A percentile compares a stretch with the other conserved stretches of the same genome.
phyloP scores from a whole-genome alignment of 2,113 vertebrate species.

The Vidua chalybeata region DNA sequence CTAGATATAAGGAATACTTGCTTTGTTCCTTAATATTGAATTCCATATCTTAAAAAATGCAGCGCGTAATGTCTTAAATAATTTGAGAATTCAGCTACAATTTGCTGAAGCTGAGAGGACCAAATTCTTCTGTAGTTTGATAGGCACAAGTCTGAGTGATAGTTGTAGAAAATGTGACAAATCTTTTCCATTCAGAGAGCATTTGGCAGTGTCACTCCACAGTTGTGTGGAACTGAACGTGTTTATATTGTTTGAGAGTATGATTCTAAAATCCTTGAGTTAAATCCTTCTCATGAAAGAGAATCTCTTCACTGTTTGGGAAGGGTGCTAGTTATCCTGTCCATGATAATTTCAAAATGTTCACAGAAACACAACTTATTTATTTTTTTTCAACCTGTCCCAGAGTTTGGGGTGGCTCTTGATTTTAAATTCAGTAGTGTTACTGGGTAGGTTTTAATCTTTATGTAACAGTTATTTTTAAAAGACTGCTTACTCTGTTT shows the following conservation, averaged over 20 bases:
- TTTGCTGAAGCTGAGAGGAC: slow-evolving; percentile 11
- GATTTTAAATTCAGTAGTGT: background rate
- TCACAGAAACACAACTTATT: background rate
- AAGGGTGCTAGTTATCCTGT: slow-evolving; percentile 41
- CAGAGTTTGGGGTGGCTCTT: slow-evolving; percentile 41
- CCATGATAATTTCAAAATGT: background rate
- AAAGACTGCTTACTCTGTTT: background rate
- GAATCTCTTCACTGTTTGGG: background rate
- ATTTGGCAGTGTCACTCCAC: background rate
- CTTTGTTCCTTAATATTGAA: slow-evolving; percentile 31
- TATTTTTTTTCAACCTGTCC: slow-evolving; percentile 33
- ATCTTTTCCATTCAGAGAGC: background rate
- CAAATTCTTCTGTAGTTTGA: background rate
- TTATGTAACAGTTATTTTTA: background rate
- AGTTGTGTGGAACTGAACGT: background rate
- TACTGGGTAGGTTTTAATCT: slow-evolving; percentile 16
- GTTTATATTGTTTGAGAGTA: background rate
- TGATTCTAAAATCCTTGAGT: background rate
- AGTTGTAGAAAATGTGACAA: background rate
- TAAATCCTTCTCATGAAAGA: background rate
- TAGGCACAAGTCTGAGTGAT: background rate
- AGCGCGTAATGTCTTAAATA: slow-evolving; percentile 3
- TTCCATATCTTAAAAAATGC: background rate
- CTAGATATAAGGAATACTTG: slow-evolving; percentile 24
- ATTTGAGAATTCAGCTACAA: slow-evolving; percentile 20